These are phyloP conservation scores for Protonibea diacanthus DNA, from an alignment of 2,797 vertebrate genomes.

Conservation along the genomic window DNA sequence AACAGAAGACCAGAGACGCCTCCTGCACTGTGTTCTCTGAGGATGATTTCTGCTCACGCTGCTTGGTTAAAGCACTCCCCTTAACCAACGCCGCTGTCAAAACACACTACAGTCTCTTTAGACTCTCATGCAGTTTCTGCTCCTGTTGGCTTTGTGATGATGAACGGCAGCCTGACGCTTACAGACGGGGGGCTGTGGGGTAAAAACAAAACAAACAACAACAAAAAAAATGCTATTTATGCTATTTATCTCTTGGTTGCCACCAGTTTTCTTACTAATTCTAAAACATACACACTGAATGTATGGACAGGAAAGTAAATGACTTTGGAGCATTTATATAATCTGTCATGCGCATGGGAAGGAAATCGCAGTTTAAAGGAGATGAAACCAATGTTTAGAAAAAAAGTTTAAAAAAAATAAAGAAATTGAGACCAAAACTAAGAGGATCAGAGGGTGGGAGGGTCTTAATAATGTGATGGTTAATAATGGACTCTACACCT, in stretches of 20 bases:
- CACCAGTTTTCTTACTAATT: slow-evolving; percentile 75
- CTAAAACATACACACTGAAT: slow-evolving; percentile 82
- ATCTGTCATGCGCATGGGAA: slow-evolving; percentile 74
- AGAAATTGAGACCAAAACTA: slow-evolving; percentile 62
- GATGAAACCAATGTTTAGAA: slow-evolving; percentile 48
- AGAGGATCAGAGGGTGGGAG: slow-evolving; percentile 26
- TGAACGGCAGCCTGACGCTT: slow-evolving; percentile 59
- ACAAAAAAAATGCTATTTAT: slow-evolving; percentile 72
- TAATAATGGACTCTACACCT: slow-evolving; percentile 46
- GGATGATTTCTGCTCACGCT: slow-evolving; percentile 72
- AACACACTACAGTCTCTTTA: slow-evolving; percentile 73
- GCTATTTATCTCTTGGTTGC: slow-evolving; percentile 80
- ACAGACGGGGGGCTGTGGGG: slow-evolving; percentile 40
- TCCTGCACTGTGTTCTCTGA: slow-evolving; percentile 69
- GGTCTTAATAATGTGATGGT: slow-evolving; percentile 49
- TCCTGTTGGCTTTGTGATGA: slow-evolving; percentile 63
- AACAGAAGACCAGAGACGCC: slow-evolving; percentile 56
- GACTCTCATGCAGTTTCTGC: slow-evolving; percentile 56
- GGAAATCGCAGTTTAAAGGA: slow-evolving; percentile 56
- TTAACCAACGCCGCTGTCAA: slow-evolving; percentile 50
- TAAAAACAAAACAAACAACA: too few species aligned
- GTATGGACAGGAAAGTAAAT: slow-evolving; percentile 76
- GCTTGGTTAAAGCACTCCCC: slow-evolving; percentile 79
- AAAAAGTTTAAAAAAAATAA: slow-evolving; percentile 1
- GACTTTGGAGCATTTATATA: slow-evolving; percentile 68